Evolutionary conservation across 2,797 vertebrate genomes (phyloP).

Genomic region (Sebastes minor): DNA sequence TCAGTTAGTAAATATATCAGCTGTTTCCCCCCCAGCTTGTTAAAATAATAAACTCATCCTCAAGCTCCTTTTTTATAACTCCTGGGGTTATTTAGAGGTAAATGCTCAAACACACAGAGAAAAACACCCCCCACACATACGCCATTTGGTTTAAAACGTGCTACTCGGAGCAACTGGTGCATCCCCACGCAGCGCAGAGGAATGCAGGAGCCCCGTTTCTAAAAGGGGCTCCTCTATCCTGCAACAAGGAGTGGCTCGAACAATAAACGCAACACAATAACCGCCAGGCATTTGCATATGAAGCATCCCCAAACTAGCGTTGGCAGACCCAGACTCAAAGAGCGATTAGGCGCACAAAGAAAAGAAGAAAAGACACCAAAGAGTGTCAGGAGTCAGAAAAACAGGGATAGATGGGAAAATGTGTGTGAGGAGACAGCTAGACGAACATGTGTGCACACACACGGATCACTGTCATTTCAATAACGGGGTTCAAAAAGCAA

Average conservation of each 20-base stretch:
- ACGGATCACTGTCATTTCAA: conserved; percentile 41
- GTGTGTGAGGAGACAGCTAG: neutral
- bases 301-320: conserved; percentile 36
- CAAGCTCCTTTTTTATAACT: conserved; percentile 44
- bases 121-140: conserved; percentile 3
- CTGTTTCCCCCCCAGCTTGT: conserved; percentile 19
- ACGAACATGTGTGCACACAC: neutral
- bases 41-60: conserved; percentile 58
- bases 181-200: conserved; percentile 6
- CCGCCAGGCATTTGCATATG: conserved; percentile 53
- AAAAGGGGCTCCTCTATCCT: conserved; percentile 49
- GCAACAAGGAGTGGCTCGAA: conserved; percentile 31
- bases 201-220: conserved; percentile 38
- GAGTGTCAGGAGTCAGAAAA: conserved; percentile 3
- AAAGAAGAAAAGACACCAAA: neutral
- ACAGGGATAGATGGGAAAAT: conserved; percentile 4
- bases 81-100: conserved; percentile 55
- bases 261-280: conserved; percentile 54
- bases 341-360: neutral
- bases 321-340: conserved; percentile 25
- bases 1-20: conserved; percentile 51
- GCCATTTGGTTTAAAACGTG: conserved; percentile 10
- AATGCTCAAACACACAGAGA: conserved; percentile 36
- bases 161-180: conserved; percentile 26
- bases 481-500: conserved; percentile 17